Conservation (phyloP, 2,797 vertebrate genomes). For the Poecilia gillii region DNA sequence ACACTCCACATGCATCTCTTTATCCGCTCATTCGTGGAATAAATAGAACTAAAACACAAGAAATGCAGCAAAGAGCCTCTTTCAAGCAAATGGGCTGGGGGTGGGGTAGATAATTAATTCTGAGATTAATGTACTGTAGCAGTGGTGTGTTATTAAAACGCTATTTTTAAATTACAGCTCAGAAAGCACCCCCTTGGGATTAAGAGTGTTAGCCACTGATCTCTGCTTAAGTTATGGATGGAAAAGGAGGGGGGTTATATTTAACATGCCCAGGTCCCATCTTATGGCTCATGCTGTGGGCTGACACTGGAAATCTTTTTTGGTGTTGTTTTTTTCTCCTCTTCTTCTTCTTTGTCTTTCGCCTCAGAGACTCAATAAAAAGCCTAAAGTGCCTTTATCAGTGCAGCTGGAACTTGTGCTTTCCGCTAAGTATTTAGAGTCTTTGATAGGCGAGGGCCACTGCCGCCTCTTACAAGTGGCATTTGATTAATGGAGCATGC, state of each 20-base stretch:
- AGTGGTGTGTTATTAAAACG: conserved; percentile 86
- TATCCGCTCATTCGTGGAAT: conserved; percentile 76
- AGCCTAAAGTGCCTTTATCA: conserved; percentile 69
- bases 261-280: conserved; percentile 75
- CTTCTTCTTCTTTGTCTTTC: conserved; percentile 43
- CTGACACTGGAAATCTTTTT: conserved; percentile 67
- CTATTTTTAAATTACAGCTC: conserved; percentile 88
- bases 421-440: conserved; percentile 65
- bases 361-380: conserved; percentile 66
- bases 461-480: conserved; percentile 59
- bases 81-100: conserved; percentile 82
- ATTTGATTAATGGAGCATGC: conserved; percentile 71
- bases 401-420: conserved; percentile 60
- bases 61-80: conserved; percentile 79
- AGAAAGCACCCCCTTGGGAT: conserved; percentile 84
- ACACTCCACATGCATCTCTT: conserved; percentile 76
- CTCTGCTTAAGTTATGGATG: conserved; percentile 82
- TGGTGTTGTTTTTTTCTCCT: conserved; percentile 47
- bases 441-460: conserved; percentile 64
- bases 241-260: conserved; percentile 62
- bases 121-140: conserved; percentile 85
- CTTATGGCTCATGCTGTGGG: conserved; percentile 69
- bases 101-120: conserved; percentile 84
- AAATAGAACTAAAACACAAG: conserved; percentile 80
- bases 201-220: conserved; percentile 84